A percentile compares a stretch with the other conserved stretches of the same genome.
phyloP scores from a whole-genome alignment of 2,797 vertebrate species.

The Euphonia xanthogaster region DNA sequence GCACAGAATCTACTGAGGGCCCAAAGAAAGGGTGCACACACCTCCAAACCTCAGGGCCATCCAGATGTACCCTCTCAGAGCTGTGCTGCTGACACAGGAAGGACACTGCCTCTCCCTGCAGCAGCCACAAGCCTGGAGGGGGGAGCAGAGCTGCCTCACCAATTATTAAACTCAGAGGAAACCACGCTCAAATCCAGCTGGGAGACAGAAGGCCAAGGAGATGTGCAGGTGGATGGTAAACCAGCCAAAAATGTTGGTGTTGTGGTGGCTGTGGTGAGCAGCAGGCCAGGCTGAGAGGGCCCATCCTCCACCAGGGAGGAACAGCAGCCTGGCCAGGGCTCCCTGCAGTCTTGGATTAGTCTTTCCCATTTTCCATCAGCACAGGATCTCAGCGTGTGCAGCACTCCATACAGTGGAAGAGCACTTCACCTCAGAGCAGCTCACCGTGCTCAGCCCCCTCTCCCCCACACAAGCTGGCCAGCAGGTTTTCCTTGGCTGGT shows the following conservation, averaged over 20 bases:
- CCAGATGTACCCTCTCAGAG: not conserved
- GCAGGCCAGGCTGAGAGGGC: not conserved
- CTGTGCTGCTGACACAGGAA: not conserved
- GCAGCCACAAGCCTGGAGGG: not conserved
- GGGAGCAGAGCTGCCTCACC: not conserved
- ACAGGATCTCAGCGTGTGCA: not conserved
- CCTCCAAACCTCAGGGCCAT: not conserved
- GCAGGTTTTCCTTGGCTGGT: not conserved
- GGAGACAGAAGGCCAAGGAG: not conserved
- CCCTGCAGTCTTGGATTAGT: rapidly evolving
- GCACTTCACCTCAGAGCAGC: not conserved
- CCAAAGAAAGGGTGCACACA: not conserved
- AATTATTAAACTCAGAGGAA: not conserved
- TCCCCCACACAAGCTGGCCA: not conserved
- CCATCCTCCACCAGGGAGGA: not conserved
- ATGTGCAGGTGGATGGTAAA: not conserved
- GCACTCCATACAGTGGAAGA: not conserved
- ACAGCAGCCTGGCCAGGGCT: not conserved
- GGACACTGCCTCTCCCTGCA: not conserved
- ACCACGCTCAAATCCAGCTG: not conserved
- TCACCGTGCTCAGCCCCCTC: not conserved
- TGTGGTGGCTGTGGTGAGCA: not conserved
- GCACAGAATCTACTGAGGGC: not conserved
- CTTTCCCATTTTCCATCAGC: not conserved
- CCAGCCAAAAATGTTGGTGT: not conserved